phyloP scores from a whole-genome alignment of 2,113 vertebrate genomes.

The Phrynocephalus versicolor region DNA sequence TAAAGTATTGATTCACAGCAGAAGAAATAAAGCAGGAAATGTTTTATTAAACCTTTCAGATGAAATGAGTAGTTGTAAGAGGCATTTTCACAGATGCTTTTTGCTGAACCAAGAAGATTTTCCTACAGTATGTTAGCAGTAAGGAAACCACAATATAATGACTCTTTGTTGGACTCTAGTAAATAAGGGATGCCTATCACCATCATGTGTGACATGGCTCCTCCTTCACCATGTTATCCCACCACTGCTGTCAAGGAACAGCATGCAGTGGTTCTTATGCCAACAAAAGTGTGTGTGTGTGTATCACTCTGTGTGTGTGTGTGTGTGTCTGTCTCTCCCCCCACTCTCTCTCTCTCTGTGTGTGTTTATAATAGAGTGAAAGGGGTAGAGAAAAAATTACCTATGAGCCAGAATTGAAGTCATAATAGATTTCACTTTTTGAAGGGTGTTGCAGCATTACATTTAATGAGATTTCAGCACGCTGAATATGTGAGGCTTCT shows the following conservation, averaged over 20 bases:
- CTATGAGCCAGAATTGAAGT: conserved; percentile 10
- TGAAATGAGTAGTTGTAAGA: conserved; percentile 37
- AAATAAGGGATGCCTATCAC: too few species aligned
- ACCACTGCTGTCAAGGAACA: not conserved
- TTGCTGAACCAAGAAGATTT: not conserved
- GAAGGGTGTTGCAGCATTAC: not conserved
- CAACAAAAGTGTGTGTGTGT: too few species aligned
- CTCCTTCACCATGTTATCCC: not conserved
- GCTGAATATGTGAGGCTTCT: not conserved
- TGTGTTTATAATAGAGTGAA: conserved; percentile 15
- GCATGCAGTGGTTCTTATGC: not conserved
- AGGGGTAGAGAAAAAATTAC: conserved; percentile 31
- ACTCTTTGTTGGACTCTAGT: not conserved
- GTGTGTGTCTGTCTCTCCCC: conserved; percentile 34
- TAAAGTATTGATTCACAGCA: too few species aligned
- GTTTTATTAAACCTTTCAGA: conserved; percentile 55
- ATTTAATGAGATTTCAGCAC: conserved; percentile 18
- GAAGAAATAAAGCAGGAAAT: conserved; percentile 45
- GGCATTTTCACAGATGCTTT: conserved; percentile 56
- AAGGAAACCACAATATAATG: not conserved
- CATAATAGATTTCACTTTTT: conserved; percentile 1
- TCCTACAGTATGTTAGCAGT: not conserved
- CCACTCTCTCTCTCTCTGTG: too few species aligned
- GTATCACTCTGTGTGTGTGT: too few species aligned
- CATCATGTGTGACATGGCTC: not conserved